Percentiles rank a stretch among this genome's conserved stretches.
Evolutionary conservation across 2,888 invertebrate species (phyloP).

Genomic region (Drosophila maculinotata): DNA sequence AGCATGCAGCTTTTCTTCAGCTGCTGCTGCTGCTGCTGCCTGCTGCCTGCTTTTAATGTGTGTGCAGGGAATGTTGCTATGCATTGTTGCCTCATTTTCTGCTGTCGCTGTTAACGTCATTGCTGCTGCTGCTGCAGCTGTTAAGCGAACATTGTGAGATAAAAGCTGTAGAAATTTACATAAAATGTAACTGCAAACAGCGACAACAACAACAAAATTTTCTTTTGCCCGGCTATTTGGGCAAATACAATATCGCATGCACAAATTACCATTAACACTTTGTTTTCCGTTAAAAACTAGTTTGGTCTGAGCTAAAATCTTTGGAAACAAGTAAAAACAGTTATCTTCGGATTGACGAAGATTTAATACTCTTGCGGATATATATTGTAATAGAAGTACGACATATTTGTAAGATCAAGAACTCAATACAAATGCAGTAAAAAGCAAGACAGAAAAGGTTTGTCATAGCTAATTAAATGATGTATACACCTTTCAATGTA

Average conservation of each 20-base stretch:
- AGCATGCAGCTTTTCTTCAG: conserved; percentile 36
- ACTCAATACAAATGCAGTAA: too few relatives aligned
- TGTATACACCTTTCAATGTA: not conserved
- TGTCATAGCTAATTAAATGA: too few relatives aligned
- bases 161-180: conserved; percentile 49
- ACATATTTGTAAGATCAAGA: too few relatives aligned
- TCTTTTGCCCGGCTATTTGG: conserved; percentile 61
- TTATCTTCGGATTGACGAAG: not conserved
- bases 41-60: conserved; percentile 35
- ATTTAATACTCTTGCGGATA: not conserved
- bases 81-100: conserved; percentile 19
- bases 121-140: conserved; percentile 32
- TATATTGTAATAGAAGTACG: too few relatives aligned
- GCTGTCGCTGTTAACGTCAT: conserved; percentile 31
- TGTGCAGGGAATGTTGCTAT: conserved; percentile 44
- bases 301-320: conserved; percentile 47
- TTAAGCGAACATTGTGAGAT: conserved; percentile 42
- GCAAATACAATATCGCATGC: conserved; percentile 55
- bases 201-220: conserved; percentile 72
- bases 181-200: conserved; percentile 60
- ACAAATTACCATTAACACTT: conserved; percentile 79
- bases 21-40: conserved; percentile 21
- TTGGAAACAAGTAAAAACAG: conserved; percentile 21
- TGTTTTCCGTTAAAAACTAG: conserved; percentile 59
- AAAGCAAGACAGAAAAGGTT: not conserved